A percentile compares a stretch with the other conserved stretches of the same genome.
These are phyloP conservation scores for Drosophila hydei DNA, from an alignment of 1,140 invertebrate species.

Conservation along the genomic window DNA sequence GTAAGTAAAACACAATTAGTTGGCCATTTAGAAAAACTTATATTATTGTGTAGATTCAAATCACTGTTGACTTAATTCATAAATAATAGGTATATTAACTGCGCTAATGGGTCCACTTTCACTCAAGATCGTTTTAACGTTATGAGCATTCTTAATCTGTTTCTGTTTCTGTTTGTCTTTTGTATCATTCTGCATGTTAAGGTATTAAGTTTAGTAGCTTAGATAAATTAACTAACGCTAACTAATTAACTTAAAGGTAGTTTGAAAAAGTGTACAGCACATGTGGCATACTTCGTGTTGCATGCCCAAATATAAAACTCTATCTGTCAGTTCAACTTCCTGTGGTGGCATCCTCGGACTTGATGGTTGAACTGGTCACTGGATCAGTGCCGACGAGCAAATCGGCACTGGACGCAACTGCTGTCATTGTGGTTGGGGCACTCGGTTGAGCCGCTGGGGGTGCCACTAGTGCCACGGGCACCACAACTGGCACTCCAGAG, in stretches of 20 bases:
- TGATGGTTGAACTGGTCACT: constrained; percentile 54
- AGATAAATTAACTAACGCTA: constrained; percentile 60
- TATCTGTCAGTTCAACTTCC: constrained; percentile 49
- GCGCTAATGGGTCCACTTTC: constrained; percentile 53
- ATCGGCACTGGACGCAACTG: constrained; percentile 57
- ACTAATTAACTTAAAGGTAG: constrained; percentile 46
- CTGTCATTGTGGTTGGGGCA: constrained; percentile 11
- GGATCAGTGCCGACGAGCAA: constrained; percentile 45
- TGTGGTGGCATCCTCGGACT: constrained; percentile 60
- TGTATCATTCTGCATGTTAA: constrained; percentile 44
- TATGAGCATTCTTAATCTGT: constrained; percentile 70
- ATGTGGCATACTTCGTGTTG: constrained; percentile 1
- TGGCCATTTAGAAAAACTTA: constrained; percentile 67
- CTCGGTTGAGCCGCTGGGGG: constrained; percentile 20
- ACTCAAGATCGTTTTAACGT: constrained; percentile 54
- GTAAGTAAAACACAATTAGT: constrained; percentile 30
- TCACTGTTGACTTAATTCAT: constrained; percentile 66
- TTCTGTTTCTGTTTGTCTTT: neutral
- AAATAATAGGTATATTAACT: constrained; percentile 56
- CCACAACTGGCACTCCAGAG: constrained; percentile 21
- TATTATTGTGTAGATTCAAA: constrained; percentile 65
- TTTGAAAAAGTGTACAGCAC: constrained; percentile 32
- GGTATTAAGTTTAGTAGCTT: constrained; percentile 44
- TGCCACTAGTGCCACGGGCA: constrained; percentile 56
- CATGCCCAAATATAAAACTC: constrained; percentile 49